Evolutionary conservation across 2,797 vertebrate species (phyloP), one percentile per base, ranked within the genome.

Genomic region (Philypnodon macrostomus): DNA sequence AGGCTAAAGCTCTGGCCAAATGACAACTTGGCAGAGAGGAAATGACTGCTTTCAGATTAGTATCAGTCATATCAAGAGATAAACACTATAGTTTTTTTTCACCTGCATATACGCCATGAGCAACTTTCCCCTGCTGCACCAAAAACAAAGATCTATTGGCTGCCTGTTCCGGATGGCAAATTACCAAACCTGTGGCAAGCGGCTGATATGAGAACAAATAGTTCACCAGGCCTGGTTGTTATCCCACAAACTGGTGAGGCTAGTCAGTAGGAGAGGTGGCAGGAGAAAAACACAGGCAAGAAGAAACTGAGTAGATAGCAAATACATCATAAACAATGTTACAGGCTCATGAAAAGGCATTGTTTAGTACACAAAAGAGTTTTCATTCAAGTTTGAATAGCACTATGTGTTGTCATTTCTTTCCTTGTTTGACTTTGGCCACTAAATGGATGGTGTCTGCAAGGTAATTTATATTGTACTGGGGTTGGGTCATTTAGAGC

Each of bases 41-140:
- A 84, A 86, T 81, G 73, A 75, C 79, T 63, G 57, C 61, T 77
- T 64, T 77, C 63, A 79, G 86, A 86, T 84, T 70, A 72, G 70
- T 73, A 84, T 87, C 80, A 41, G 59, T 84, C 78, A 81, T 73
- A 79, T 72, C 74, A 68, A 63, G 75, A 46, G 13, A 85, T 79
- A 71, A 75, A 80, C 68, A 67, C 67, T 49, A 39, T 47, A 55
- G 68, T 59, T 70, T 70, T 59, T 70, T 70, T 75, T 75, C 69
- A 80, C 75, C 67, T 53, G 55, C 61, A 53, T 63, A 51, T 18
- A 56, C 31, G 46, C 56, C 53, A n/a, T n/a, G n/a, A 70, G 68
- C 61, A 57, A 23, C 68, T 73, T 70, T 61, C 62, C 65, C 53
- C 21, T 38, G 14, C 63, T 27, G 24, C 13, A n/a, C 54, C 68